phyloP scores from a whole-genome alignment of 2,113 vertebrate species.

The Donacobius atricapilla region DNA sequence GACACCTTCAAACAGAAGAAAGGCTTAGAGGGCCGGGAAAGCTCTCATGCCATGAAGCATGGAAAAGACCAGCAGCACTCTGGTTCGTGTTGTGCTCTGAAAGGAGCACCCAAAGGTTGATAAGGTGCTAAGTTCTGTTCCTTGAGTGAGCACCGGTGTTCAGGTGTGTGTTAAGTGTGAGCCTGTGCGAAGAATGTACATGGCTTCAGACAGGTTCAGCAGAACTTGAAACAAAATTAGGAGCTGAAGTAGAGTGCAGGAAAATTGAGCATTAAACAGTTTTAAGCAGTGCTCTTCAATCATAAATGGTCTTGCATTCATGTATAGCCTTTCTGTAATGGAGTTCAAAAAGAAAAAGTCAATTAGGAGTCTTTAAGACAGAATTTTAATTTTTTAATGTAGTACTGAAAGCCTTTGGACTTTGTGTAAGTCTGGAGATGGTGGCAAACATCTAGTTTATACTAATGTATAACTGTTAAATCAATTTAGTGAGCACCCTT shows the following conservation, averaged over 20 bases:
- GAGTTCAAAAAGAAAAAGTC: not conserved
- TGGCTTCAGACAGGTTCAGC: not conserved
- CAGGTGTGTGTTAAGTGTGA: fast-evolving
- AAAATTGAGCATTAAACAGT: not conserved
- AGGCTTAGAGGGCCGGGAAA: not conserved
- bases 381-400: not conserved
- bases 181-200: fast-evolving
- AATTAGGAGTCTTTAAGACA: not conserved
- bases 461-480: not conserved
- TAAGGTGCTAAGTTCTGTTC: not conserved
- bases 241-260: not conserved
- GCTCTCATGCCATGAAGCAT: fast-evolving
- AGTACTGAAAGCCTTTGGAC: not conserved
- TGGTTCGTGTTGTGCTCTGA: fast-evolving
- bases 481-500: not conserved
- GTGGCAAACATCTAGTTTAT: not conserved
- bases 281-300: not conserved
- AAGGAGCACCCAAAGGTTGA: not conserved
- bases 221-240: not conserved
- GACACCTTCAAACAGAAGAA: not conserved
- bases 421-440: not conserved
- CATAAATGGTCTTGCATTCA: fast-evolving
- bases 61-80: not conserved
- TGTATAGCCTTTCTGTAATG: not conserved
- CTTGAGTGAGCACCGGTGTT: fast-evolving